A percentile compares a stretch with the other conserved stretches of the same genome.
These are phyloP conservation scores for Porites divaricata DNA, from an alignment of 92 coral and sea anemone species.

Conservation along the genomic window DNA sequence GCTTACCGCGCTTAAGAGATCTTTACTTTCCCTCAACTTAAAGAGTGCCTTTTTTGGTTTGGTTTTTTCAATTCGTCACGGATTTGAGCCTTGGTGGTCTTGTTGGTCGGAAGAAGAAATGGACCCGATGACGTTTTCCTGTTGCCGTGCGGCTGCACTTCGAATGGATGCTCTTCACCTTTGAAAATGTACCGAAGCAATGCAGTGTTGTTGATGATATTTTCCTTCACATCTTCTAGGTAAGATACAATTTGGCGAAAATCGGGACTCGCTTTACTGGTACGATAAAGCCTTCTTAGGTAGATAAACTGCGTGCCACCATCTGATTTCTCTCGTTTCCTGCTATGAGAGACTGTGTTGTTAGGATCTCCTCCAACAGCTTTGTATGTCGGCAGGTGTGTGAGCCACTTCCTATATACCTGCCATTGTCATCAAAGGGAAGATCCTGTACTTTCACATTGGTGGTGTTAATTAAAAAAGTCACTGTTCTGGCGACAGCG, in stretches of 20 bases:
- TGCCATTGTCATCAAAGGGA: background rate
- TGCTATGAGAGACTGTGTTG: slow-evolving; percentile 17
- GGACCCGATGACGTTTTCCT: slow-evolving; percentile 21
- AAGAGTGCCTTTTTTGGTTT: slow-evolving; percentile 42
- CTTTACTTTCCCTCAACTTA: slow-evolving; percentile 7
- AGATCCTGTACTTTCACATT: background rate
- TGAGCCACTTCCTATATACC: too few species aligned
- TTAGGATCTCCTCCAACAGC: slow-evolving; percentile 22
- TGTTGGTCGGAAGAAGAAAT: slow-evolving; percentile 55
- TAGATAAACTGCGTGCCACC: slow-evolving; percentile 9
- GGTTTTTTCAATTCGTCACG: slow-evolving; percentile 15
- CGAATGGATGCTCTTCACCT: slow-evolving; percentile 47
- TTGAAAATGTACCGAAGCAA: slow-evolving; percentile 49
- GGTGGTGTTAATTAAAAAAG: background rate
- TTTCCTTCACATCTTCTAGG: slow-evolving; percentile 34
- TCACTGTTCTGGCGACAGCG: background rate
- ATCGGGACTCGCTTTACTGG: slow-evolving; percentile 36
- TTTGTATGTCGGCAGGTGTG: slow-evolving; percentile 56
- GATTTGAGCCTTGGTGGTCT: slow-evolving; percentile 45
- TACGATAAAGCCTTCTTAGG: slow-evolving; percentile 33
- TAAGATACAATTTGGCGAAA: slow-evolving; percentile 46
- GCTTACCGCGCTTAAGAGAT: slow-evolving; percentile 41
- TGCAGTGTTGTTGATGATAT: slow-evolving; percentile 31
- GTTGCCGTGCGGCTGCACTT: slow-evolving; percentile 49
- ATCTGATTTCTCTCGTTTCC: slow-evolving; percentile 37